These are phyloP conservation scores for Nansenia antarctica DNA, from an alignment of 2,113 vertebrate genomes.

Conservation along the genomic window DNA sequence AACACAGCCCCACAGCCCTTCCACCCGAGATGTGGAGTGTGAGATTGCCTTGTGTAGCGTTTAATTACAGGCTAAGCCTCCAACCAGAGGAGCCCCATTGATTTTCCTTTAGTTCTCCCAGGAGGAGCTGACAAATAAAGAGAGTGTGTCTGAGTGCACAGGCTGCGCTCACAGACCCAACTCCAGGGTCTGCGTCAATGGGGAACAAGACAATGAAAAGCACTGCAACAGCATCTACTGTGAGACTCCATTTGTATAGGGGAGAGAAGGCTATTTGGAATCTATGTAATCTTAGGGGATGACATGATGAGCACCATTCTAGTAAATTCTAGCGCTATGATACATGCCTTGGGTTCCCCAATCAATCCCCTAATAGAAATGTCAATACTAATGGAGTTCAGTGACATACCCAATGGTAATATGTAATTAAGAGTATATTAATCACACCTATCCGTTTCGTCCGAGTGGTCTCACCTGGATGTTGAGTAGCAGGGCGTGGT, in stretches of 20 bases:
- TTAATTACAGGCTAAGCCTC: conserved; percentile 70
- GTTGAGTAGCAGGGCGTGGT: conserved; percentile 88
- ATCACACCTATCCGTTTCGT: background rate
- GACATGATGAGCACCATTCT: too few relatives aligned
- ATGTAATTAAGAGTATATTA: too few relatives aligned
- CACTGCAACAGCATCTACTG: background rate
- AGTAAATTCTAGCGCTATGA: too few relatives aligned
- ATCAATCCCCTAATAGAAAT: too few relatives aligned
- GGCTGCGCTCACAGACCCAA: conserved; percentile 33
- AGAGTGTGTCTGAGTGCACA: conserved; percentile 46
- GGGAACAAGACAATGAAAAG: conserved; percentile 1
- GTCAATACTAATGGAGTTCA: too few relatives aligned
- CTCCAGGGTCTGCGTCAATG: conserved; percentile 37
- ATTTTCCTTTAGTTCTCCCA: conserved; percentile 65
- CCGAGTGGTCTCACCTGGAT: conserved; percentile 76
- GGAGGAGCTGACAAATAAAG: conserved; percentile 58
- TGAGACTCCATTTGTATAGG: background rate
- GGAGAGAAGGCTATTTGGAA: background rate
- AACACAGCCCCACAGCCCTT: conserved; percentile 54
- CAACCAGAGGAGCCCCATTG: conserved; percentile 59
- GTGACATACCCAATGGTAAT: too few relatives aligned
- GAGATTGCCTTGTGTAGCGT: conserved; percentile 69
- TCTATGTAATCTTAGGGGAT: background rate
- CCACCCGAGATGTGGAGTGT: conserved; percentile 46
- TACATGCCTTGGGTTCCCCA: too few relatives aligned